Evolutionary conservation across 2,888 invertebrate genomes (phyloP).

Genomic region (Zygaena filipendulae): DNA sequence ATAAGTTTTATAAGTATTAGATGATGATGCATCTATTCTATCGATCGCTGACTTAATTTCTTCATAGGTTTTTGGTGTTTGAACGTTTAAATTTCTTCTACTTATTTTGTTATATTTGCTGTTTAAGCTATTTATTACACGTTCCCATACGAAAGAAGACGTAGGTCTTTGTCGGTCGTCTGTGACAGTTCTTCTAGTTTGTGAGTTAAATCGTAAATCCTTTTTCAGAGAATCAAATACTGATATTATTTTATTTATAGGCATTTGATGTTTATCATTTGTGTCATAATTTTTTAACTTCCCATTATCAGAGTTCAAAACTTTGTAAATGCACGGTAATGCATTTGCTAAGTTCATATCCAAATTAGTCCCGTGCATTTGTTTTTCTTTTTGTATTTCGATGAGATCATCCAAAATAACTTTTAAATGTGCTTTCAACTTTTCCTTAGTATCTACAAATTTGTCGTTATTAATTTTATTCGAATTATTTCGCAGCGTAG

Average conservation of each 20-base stretch:
- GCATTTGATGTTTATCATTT: conserved; percentile 2
- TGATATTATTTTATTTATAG: conserved; percentile 26
- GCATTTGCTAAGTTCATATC: conserved; percentile 33
- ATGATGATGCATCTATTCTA: conserved; percentile 23
- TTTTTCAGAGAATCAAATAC: conserved; percentile 33
- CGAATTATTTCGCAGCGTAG: not conserved
- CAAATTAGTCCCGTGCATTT: conserved; percentile 20
- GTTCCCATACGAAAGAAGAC: conserved; percentile 44
- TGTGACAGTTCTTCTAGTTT: conserved; percentile 25
- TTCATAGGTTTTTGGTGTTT: conserved; percentile 25
- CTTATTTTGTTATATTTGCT: conserved; percentile 18
- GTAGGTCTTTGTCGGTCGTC: conserved; percentile 25
- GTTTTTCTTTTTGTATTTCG: conserved; percentile 36
- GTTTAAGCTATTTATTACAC: conserved; percentile 36
- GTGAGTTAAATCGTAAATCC: conserved; percentile 23
- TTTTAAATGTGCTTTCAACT: conserved; percentile 44
- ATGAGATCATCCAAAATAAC: conserved; percentile 42
- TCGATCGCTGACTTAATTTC: conserved; percentile 31
- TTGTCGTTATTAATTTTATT: conserved; percentile 10
- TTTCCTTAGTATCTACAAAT: conserved; percentile 32
- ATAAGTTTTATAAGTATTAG: conserved; percentile 32
- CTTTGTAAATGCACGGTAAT: conserved; percentile 46
- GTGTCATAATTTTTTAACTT: conserved; percentile 10
- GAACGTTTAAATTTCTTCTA: conserved; percentile 24
- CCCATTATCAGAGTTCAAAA: conserved; percentile 26